A percentile compares a stretch with the other conserved stretches of the same genome.
These are phyloP conservation scores for Oikopleura vanhoeffeni DNA, from an alignment of 23 tunicate species.

Conservation along the genomic window DNA sequence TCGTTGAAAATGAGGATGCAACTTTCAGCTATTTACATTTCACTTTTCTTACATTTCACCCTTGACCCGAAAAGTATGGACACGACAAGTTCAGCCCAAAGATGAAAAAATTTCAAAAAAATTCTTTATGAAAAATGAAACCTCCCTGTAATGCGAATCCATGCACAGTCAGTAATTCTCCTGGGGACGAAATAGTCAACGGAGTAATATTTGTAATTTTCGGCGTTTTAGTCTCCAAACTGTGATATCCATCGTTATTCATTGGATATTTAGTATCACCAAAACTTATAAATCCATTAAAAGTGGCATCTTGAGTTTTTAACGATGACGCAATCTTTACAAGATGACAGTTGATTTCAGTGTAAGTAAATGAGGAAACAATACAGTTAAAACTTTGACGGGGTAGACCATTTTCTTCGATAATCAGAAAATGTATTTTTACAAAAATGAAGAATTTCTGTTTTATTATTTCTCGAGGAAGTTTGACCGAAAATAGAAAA, in stretches of 20 bases:
- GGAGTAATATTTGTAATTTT: neutral
- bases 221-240: neutral
- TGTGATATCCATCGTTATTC: neutral
- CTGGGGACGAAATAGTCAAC: neutral
- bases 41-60: no score
- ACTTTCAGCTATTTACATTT: no score
- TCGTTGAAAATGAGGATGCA: no score
- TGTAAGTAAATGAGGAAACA: neutral
- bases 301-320: neutral
- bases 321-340: neutral
- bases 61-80: no score
- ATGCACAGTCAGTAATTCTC: neutral
- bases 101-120: no score
- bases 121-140: no score
- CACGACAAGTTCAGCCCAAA: no score
- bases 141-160: neutral
- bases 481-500: no score
- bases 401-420: no score
- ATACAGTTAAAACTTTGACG: neutral
- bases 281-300: neutral
- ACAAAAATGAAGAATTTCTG: no score
- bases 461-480: no score
- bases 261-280: neutral
- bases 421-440: no score
- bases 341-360: neutral